These are phyloP conservation scores for Dendrocincla fuliginosa DNA, from an alignment of 2,797 vertebrate genomes.

Conservation along the genomic window DNA sequence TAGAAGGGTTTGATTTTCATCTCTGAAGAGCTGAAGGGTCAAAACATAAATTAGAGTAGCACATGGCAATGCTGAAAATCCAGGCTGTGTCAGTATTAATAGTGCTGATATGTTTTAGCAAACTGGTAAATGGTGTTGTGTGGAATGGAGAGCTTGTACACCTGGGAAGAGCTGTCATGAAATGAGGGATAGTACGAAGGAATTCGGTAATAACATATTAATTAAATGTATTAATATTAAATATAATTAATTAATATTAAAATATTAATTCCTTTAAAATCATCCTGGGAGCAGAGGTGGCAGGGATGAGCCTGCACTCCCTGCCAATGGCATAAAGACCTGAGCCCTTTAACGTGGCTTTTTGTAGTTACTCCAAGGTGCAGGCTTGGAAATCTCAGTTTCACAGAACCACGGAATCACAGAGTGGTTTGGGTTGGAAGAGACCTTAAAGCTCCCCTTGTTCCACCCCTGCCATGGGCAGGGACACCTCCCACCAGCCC, in stretches of 20 bases:
- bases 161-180: neutral
- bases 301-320: too few relatives aligned
- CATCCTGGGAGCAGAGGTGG: neutral
- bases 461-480: neutral
- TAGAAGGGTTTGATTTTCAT: constrained; percentile 18
- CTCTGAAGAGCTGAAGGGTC: constrained; percentile 9
- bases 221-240: neutral
- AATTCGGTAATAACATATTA: neutral
- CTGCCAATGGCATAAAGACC: too few relatives aligned
- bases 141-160: neutral
- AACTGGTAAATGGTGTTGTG: neutral
- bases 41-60: neutral
- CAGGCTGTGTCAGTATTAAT: neutral
- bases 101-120: neutral
- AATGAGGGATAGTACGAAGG: neutral
- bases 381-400: too few relatives aligned
- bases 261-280: neutral
- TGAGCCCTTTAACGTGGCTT: too few relatives aligned
- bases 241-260: too few relatives aligned
- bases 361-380: too few relatives aligned
- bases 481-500: neutral
- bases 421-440: neutral
- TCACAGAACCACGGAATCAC: neutral
- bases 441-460: neutral
- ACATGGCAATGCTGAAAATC: neutral